phyloP scores from a whole-genome alignment of 2,888 invertebrate species.

The Andrena hattorfiana region DNA sequence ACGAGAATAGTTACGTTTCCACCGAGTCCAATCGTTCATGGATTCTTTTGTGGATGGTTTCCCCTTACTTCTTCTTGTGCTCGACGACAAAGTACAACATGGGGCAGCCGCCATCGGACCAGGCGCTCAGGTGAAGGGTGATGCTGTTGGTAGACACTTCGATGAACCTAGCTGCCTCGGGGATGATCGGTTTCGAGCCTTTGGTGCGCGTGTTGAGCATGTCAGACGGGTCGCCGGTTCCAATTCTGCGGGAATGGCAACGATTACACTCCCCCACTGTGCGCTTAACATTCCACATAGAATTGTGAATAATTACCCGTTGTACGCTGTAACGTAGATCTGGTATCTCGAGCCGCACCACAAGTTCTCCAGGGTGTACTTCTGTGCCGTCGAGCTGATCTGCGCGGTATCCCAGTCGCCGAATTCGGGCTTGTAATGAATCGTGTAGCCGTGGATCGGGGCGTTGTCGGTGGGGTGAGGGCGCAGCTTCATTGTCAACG shows the following conservation, averaged over 20 bases:
- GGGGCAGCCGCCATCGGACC: slow-evolving; percentile 98
- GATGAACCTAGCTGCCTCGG: slow-evolving; percentile 95
- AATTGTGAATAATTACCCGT: slow-evolving; percentile 88
- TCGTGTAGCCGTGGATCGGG: slow-evolving; percentile 96
- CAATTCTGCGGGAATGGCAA: slow-evolving; percentile 88
- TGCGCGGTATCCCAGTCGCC: slow-evolving; percentile 97
- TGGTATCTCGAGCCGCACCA: slow-evolving; percentile 97
- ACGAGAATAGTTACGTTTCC: slow-evolving; percentile 7
- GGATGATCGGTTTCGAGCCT: slow-evolving; percentile 96
- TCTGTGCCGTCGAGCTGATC: slow-evolving; percentile 91
- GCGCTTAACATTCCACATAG: not conserved
- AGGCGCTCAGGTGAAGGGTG: slow-evolving; percentile 95
- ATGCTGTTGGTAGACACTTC: slow-evolving; percentile 97
- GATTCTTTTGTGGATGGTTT: not conserved
- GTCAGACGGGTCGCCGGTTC: slow-evolving; percentile 96
- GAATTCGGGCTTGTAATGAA: slow-evolving; percentile 97
- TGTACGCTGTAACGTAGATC: slow-evolving; percentile 96
- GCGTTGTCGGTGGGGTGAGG: slow-evolving; percentile 92
- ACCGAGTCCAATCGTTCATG: not conserved
- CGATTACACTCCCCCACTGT: not conserved
- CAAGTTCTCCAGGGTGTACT: slow-evolving; percentile 94
- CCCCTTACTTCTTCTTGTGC: slow-evolving; percentile 94
- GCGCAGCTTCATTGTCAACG: slow-evolving; percentile 90
- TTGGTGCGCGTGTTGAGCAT: slow-evolving; percentile 95
- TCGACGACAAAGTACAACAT: slow-evolving; percentile 98